Percentiles rank a stretch among this genome's conserved stretches.
Evolutionary conservation across 2,797 vertebrate genomes (phyloP).

Genomic region (Onychomys torridus): DNA sequence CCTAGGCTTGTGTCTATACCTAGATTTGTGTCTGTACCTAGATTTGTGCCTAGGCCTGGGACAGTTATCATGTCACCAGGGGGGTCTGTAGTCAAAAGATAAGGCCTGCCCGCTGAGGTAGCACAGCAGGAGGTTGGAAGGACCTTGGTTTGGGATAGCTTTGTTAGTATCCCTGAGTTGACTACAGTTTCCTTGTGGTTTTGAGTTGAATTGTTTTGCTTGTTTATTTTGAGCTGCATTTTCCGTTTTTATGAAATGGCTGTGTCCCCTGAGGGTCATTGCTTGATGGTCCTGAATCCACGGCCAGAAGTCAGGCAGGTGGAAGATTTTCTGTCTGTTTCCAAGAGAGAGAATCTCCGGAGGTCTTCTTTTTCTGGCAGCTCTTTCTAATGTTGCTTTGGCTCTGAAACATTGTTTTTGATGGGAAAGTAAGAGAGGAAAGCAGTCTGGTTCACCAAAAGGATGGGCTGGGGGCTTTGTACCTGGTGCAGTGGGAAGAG

Average conservation of each 20-base stretch:
- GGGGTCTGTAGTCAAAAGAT: not conserved
- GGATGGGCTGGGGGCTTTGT: not conserved
- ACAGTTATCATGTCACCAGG: not conserved
- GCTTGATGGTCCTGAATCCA: not conserved
- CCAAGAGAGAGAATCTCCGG: not conserved
- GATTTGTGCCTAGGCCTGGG: not conserved
- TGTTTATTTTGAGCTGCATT: slow-evolving; percentile 13
- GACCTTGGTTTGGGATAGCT: not conserved
- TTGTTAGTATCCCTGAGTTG: not conserved
- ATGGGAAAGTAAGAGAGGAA: slow-evolving; percentile 4
- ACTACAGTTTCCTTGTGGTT: not conserved
- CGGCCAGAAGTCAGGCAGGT: not conserved
- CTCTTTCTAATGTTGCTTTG: slow-evolving; percentile 18
- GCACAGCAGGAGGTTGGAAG: not conserved
- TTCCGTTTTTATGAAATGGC: slow-evolving; percentile 18
- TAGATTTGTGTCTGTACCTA: not conserved
- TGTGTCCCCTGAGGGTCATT: not conserved
- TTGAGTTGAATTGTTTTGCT: not conserved
- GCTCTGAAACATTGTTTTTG: not conserved
- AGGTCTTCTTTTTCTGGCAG: not conserved
- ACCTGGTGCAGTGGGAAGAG: not conserved
- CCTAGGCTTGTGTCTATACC: not conserved
- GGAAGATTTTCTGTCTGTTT: not conserved
- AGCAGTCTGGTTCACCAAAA: not conserved
- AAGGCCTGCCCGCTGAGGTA: not conserved